A percentile compares a stretch with the other conserved stretches of the same genome.
Evolutionary conservation across 2,888 invertebrate genomes (phyloP).

Genomic region (Stegophylla sp.): DNA sequence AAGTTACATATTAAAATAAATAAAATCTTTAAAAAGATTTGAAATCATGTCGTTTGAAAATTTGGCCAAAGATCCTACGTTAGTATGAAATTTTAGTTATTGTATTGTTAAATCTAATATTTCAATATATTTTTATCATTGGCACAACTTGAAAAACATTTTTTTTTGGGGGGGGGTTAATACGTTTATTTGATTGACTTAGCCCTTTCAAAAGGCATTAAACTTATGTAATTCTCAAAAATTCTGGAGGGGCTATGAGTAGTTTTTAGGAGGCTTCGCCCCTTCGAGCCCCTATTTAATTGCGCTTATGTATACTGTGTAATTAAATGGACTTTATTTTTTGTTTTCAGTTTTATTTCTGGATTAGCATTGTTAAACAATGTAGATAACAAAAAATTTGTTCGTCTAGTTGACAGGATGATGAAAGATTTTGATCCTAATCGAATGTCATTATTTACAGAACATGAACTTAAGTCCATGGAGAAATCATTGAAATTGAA

Average conservation of each 20-base stretch:
- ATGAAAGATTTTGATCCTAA: constrained; percentile 46
- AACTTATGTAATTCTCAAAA: too few species aligned
- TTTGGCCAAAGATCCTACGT: constrained; percentile 19
- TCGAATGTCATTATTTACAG: constrained; percentile 9
- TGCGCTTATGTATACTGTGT: too few species aligned
- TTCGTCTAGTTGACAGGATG: constrained; percentile 30
- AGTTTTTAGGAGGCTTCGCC: too few species aligned
- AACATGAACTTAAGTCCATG: constrained; percentile 28
- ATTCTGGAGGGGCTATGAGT: too few species aligned
- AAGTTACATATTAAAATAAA: not conserved
- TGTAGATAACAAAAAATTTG: constrained; percentile 38
- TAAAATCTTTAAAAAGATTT: not conserved
- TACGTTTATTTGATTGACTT: too few species aligned
- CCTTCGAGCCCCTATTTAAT: too few species aligned
- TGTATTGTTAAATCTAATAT: too few species aligned
- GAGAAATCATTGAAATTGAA: constrained; percentile 23
- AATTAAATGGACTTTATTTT: not conserved
- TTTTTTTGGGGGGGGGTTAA: too few species aligned
- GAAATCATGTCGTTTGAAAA: constrained; percentile 45
- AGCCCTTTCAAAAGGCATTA: too few species aligned
- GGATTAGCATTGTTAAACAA: constrained; percentile 31
- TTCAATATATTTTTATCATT: too few species aligned
- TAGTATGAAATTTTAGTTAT: not conserved
- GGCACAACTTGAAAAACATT: too few species aligned
- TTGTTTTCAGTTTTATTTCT: constrained; percentile 22